phyloP scores from a whole-genome alignment of 2,888 invertebrate species.

The Nemoura dubitans region DNA sequence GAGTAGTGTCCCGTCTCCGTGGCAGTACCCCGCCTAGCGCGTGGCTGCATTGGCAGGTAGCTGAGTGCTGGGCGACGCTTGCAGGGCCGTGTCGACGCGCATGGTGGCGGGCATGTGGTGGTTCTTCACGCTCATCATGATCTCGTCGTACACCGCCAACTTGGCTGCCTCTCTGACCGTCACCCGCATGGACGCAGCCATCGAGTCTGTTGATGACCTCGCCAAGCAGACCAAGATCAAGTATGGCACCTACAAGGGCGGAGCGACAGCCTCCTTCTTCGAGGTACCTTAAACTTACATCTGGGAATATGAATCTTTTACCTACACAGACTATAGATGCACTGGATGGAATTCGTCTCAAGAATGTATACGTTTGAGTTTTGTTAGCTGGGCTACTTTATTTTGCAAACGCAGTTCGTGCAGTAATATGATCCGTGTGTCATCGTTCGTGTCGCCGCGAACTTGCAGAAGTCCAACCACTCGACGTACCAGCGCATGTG shows the following conservation, averaged over 20 bases:
- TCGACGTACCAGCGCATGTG: slow-evolving; percentile 92
- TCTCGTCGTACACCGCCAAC: slow-evolving; percentile 94
- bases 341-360: too few relatives aligned
- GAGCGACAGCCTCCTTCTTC: slow-evolving; percentile 92
- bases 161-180: slow-evolving; percentile 93
- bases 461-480: slow-evolving; percentile 83
- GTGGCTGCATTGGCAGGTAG: neutral
- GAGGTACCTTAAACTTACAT: slow-evolving; percentile 67
- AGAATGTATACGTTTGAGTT: neutral
- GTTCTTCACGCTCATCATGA: slow-evolving; percentile 92
- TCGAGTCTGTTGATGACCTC: slow-evolving; percentile 91
- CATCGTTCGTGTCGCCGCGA: too few relatives aligned
- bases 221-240: slow-evolving; percentile 95
- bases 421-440: too few relatives aligned
- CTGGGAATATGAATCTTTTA: too few relatives aligned
- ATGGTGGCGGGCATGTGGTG: slow-evolving; percentile 92
- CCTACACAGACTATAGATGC: too few relatives aligned
- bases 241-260: slow-evolving; percentile 90
- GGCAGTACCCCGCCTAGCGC: too few relatives aligned
- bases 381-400: too few relatives aligned
- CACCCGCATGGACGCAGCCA: slow-evolving; percentile 87
- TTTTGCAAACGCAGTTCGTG: too few relatives aligned
- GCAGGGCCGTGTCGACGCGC: slow-evolving; percentile 86
- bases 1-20: too few relatives aligned
- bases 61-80: neutral